A percentile compares a stretch with the other conserved stretches of the same genome.
These are phyloP conservation scores for Peucedramus taeniatus DNA, from an alignment of 2,113 vertebrate species.

Conservation along the genomic window DNA sequence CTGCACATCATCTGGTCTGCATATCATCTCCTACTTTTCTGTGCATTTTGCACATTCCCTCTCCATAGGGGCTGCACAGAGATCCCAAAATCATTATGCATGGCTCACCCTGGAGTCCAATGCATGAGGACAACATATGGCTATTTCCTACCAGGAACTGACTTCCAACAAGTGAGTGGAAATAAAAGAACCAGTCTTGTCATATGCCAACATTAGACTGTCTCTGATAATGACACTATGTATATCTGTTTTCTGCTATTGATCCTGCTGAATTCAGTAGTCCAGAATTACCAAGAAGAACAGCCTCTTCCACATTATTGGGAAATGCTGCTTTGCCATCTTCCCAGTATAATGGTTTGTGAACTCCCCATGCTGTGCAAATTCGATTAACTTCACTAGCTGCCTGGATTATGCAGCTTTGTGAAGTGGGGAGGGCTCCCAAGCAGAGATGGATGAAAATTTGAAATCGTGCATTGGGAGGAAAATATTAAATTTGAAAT, in stretches of 20 bases:
- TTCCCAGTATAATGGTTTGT: background rate
- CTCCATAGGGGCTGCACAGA: background rate
- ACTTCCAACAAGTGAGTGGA: background rate
- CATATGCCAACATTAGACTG: rapidly evolving
- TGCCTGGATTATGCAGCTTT: background rate
- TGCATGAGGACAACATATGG: rapidly evolving
- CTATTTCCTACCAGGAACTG: background rate
- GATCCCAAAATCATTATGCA: background rate
- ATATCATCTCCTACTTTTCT: background rate
- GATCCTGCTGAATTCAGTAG: background rate
- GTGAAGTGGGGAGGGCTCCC: background rate
- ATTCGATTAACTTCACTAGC: background rate
- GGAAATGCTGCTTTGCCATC: background rate
- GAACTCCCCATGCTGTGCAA: background rate
- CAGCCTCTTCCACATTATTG: background rate
- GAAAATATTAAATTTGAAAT: background rate
- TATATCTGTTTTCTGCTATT: background rate
- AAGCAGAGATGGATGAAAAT: background rate
- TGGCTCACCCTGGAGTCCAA: background rate
- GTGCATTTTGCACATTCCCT: background rate
- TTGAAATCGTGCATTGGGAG: background rate
- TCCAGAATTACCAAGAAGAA: background rate
- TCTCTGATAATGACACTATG: background rate
- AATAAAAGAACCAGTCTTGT: background rate
- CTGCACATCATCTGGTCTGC: background rate